Evolutionary conservation across 2,888 invertebrate genomes (phyloP).

Genomic region (Scelioninae gen. 2): DNA sequence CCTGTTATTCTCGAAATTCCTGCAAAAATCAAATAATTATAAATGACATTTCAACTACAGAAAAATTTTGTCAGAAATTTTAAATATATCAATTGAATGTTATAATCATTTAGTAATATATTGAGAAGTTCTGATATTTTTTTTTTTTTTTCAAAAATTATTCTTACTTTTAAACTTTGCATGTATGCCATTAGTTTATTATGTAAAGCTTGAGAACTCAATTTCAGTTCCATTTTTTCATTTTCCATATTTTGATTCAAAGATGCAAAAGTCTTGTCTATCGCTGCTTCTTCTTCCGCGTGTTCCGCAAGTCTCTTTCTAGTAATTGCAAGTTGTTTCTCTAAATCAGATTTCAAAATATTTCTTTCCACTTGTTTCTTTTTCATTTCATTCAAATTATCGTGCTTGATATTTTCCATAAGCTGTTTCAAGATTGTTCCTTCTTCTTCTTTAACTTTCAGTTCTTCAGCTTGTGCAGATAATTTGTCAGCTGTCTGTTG

Average conservation of each 20-base stretch:
- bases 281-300: conserved; percentile 62
- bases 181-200: conserved; percentile 66
- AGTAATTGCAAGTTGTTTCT: conserved; percentile 65
- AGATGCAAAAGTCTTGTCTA: conserved; percentile 60
- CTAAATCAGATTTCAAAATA: conserved; percentile 65
- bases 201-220: conserved; percentile 62
- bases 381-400: conserved; percentile 62
- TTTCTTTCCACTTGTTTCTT: conserved; percentile 61
- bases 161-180: conserved; percentile 64
- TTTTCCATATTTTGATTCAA: conserved; percentile 63
- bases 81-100: too few relatives aligned
- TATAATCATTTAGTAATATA: background rate
- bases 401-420: conserved; percentile 61
- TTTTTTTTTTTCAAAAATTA: too few relatives aligned
- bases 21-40: conserved; percentile 5
- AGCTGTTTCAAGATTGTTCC: conserved; percentile 62
- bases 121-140: too few relatives aligned
- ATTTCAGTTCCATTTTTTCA: conserved; percentile 59
- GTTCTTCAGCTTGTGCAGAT: conserved; percentile 62
- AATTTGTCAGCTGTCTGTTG: conserved; percentile 67
- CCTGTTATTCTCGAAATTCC: conserved; percentile 61
- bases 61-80: too few relatives aligned
- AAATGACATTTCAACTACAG: too few relatives aligned
- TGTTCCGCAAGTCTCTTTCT: conserved; percentile 63
- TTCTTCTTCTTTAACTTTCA: conserved; percentile 63